Evolutionary conservation across 2,888 invertebrate genomes (phyloP).

Genomic region (Hirtodrosophila alboralis): DNA sequence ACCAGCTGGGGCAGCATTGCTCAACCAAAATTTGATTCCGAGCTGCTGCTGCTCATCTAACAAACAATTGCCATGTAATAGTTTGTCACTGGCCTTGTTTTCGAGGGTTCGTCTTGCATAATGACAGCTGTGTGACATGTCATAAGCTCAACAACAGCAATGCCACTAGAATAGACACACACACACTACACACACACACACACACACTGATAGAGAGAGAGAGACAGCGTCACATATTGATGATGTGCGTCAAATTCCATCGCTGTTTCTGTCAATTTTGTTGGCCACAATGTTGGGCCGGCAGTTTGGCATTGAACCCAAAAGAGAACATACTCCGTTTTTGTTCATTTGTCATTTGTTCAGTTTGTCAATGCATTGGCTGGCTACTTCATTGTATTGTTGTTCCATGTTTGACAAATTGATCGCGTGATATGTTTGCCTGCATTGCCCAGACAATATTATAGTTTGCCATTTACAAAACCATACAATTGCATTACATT

Average conservation of each 20-base stretch:
- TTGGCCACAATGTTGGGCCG: slow-evolving; percentile 51
- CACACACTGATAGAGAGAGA: slow-evolving; percentile 10
- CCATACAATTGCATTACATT: slow-evolving; percentile 25
- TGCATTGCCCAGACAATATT: slow-evolving; percentile 41
- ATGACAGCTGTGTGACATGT: slow-evolving; percentile 71
- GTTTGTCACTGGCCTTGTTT: slow-evolving; percentile 54
- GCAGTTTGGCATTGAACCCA: slow-evolving; percentile 13
- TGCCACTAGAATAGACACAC: slow-evolving; percentile 7
- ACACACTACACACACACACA: slow-evolving; percentile 11
- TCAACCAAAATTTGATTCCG: slow-evolving; percentile 13
- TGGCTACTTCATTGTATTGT: slow-evolving; percentile 39
- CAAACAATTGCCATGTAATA: slow-evolving; percentile 60
- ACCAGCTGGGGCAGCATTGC: slow-evolving; percentile 1
- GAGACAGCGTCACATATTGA: slow-evolving; percentile 71
- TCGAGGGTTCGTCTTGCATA: slow-evolving; percentile 49
- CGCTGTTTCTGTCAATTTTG: slow-evolving; percentile 66
- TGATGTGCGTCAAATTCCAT: slow-evolving; percentile 69
- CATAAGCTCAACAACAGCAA: slow-evolving; percentile 53
- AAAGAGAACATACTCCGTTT: background rate
- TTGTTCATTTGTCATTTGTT: slow-evolving; percentile 33
- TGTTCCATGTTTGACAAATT: slow-evolving; percentile 73
- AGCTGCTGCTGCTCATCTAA: slow-evolving; percentile 24
- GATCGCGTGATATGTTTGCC: slow-evolving; percentile 75
- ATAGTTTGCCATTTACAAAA: slow-evolving; percentile 17
- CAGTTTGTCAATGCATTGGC: slow-evolving; percentile 47